A percentile compares a stretch with the other conserved stretches of the same genome.
These are phyloP conservation scores for Vandiemenella viatica DNA, from an alignment of 2,888 invertebrate genomes.

Conservation along the genomic window DNA sequence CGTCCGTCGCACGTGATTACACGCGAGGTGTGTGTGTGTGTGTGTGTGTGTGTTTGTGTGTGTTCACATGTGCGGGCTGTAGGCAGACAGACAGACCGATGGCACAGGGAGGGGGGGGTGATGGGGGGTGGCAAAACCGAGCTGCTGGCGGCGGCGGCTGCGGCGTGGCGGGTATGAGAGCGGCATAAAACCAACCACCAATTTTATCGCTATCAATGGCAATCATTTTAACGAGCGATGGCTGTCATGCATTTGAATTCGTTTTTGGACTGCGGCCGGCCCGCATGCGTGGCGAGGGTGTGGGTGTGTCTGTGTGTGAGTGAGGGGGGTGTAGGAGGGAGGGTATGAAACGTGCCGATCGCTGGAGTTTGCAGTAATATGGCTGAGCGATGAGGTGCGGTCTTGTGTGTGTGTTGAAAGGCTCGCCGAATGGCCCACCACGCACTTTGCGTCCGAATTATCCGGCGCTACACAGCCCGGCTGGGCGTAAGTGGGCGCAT, in stretches of 20 bases:
- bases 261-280: constrained; percentile 9
- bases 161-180: not conserved
- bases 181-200: constrained; percentile 13
- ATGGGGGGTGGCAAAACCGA: not conserved
- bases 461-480: too few species aligned
- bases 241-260: constrained; percentile 16
- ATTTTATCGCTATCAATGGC: constrained; percentile 16
- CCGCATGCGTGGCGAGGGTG: not conserved
- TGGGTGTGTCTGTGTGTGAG: constrained; percentile 1
- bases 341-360: not conserved
- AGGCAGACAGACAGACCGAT: not conserved
- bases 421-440: too few species aligned
- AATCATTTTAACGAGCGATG: constrained; percentile 15
- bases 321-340: not conserved
- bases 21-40: not conserved
- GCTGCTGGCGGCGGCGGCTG: not conserved
- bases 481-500: too few species aligned
- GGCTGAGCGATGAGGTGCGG: constrained; percentile 11
- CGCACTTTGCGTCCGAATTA: too few species aligned
- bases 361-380: constrained; percentile 4
- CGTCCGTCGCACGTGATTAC: not conserved
- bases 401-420: not conserved
- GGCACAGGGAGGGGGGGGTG: not conserved
- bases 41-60: too few species aligned
- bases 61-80: not conserved